Evolutionary conservation across 2,888 invertebrate genomes (phyloP).

Genomic region (Mesopsocus fuscifrons): DNA sequence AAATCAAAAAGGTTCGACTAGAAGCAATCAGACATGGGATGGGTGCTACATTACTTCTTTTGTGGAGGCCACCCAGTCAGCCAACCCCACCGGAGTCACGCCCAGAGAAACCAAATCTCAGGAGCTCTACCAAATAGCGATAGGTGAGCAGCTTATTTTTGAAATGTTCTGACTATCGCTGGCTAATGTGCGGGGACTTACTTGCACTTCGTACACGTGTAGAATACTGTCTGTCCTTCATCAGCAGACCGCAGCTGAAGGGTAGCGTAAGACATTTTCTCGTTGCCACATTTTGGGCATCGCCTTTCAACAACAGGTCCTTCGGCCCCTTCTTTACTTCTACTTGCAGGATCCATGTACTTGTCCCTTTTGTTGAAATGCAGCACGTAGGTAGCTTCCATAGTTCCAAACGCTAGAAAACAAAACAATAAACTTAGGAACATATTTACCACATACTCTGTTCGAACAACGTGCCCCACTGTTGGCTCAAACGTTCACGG

Average conservation of each 20-base stretch:
- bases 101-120: no score
- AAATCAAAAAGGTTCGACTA: slow-evolving; percentile 23
- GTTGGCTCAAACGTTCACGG: not conserved
- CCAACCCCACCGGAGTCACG: no score
- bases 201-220: slow-evolving; percentile 88
- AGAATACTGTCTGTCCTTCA: slow-evolving; percentile 99
- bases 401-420: slow-evolving; percentile 40
- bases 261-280: slow-evolving; percentile 90
- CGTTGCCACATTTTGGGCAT: slow-evolving; percentile 75
- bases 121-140: no score
- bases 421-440: slow-evolving; percentile 12
- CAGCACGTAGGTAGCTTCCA: slow-evolving; percentile 47
- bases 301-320: slow-evolving; percentile 64
- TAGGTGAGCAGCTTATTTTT: no score
- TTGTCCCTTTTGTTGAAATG: slow-evolving; percentile 42
- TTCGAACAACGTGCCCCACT: not conserved
- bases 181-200: no score
- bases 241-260: slow-evolving; percentile 90
- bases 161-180: no score
- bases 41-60: no score
- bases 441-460: not conserved
- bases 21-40: no score
- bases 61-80: no score
- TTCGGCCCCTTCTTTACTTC: slow-evolving; percentile 31
- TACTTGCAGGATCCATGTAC: slow-evolving; percentile 24